Evolutionary conservation across 2,888 invertebrate species (phyloP), one percentile per base, ranked within the genome.

Genomic region (Trypoxylon attenuatum): DNA sequence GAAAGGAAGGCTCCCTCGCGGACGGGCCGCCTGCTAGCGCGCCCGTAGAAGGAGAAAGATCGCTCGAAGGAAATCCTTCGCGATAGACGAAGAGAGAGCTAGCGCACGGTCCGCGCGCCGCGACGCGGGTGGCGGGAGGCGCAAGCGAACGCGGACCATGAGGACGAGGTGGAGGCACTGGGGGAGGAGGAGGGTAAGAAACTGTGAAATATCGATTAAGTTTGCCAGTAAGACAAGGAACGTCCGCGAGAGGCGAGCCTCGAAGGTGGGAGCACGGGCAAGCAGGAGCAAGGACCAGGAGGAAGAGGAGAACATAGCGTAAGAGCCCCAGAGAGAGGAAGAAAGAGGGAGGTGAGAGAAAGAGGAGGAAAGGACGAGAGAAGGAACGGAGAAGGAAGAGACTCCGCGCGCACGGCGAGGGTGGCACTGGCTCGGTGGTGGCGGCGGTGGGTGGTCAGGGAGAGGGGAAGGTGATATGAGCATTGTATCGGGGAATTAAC

Each of bases 161-260:
- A n/a, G n/a, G 66, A 55, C 22, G 42, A 47, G 58, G 49, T 25
- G 69, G 58, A 52, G 68, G 71, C 67, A 63, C 65, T 72, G 33
- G 79, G 86, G 81, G 86, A 85, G 33, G 79, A 85, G 81, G 86
- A 85, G 86, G 84, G 86, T 86, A 87, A 86, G 87, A 87, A 87
- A 87, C 87, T 87, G 87, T 87, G 87, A 87, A 87, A 87, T 87
- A 87, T 86, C 87, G 87, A 87, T 86, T 86, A 87, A 87, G 87
- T 86, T 86, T 87, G 86, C 87, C 84, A 84, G 86, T 85, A 87
- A 86, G 87, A 87, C 87, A 87, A 87, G 86, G 86, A 86, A 84
- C 84, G 86, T 84, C 85, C 85, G 79, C 80, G 82, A n/a, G n/a
- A 82, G 81, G 81, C 78, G 82, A 71, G 71, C 71, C 71, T 64